A percentile compares a stretch with the other conserved stretches of the same genome.
phyloP scores from a whole-genome alignment of 1,140 invertebrate genomes.

The Drosophila ogumai region DNA sequence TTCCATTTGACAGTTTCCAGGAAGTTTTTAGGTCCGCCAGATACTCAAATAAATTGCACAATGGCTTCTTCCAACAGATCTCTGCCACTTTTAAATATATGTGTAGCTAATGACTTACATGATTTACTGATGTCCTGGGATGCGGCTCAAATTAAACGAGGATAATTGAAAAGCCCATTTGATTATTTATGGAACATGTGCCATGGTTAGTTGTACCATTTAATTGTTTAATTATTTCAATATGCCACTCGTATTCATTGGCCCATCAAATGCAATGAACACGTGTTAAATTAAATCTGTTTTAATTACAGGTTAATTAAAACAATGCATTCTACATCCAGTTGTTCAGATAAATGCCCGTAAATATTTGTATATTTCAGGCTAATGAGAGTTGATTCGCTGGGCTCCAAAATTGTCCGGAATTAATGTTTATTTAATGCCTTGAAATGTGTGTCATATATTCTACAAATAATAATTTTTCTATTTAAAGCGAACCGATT shows the following conservation, averaged over 20 bases:
- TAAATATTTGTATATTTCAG: conserved; percentile 8
- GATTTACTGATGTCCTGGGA: conserved; percentile 10
- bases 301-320: conserved; percentile 62
- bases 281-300: conserved; percentile 46
- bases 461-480: background rate
- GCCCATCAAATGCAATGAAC: conserved; percentile 34
- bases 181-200: conserved; percentile 34
- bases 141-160: conserved; percentile 5
- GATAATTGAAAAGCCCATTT: conserved; percentile 40
- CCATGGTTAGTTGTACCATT: conserved; percentile 5
- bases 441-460: background rate
- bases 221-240: conserved; percentile 49
- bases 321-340: conserved; percentile 31
- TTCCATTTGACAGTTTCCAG: conserved; percentile 38
- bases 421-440: conserved; percentile 36
- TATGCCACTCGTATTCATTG: conserved; percentile 14
- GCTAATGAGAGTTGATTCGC: conserved; percentile 19
- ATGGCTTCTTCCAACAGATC: conserved; percentile 2
- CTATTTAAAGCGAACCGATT: background rate
- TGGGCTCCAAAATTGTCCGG: background rate
- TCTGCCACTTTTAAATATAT: conserved; percentile 3
- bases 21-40: conserved; percentile 33
- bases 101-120: conserved; percentile 10
- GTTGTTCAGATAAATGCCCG: conserved; percentile 1
- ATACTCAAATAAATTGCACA: conserved; percentile 29